Conservation (phyloP, 2,797 vertebrate genomes). For the Thripadectes ignobilis region DNA sequence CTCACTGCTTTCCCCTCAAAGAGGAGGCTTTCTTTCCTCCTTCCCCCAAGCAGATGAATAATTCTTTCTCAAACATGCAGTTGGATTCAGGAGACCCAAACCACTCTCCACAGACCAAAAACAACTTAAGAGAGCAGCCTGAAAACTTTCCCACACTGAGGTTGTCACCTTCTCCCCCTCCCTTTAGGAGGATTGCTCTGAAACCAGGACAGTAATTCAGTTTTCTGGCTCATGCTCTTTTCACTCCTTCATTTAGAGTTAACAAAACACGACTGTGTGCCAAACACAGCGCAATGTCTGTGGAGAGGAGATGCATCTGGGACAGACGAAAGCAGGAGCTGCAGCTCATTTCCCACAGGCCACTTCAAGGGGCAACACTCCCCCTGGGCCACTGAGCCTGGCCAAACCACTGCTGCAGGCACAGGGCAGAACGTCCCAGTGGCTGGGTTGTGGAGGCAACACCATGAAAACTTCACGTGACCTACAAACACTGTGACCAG, state of each 20-base stretch:
- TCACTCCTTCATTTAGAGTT: conserved; percentile 2
- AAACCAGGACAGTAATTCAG: conserved; percentile 9
- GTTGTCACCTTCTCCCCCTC: conserved; percentile 24
- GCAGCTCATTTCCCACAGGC: neutral
- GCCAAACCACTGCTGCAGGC: neutral
- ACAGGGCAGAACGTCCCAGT: neutral
- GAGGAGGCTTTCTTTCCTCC: neutral
- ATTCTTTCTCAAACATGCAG: neutral
- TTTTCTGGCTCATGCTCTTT: conserved; percentile 2
- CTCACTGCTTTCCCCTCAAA: neutral
- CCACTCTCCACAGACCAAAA: neutral
- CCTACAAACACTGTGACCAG: neutral
- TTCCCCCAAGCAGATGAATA: neutral
- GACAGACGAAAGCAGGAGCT: neutral
- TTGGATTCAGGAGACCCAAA: neutral
- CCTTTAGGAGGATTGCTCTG: neutral
- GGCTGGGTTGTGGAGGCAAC: too few species aligned
- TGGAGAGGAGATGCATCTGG: neutral
- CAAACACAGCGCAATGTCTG: neutral
- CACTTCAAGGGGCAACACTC: neutral
- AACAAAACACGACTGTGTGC: neutral
- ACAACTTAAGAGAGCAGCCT: conserved; percentile 27
- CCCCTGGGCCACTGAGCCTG: neutral
- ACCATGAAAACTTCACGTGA: neutral
- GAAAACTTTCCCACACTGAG: conserved; percentile 50